Base-by-base conservation (phyloP, 1,140 invertebrate genomes). In the Atta texana region DNA sequence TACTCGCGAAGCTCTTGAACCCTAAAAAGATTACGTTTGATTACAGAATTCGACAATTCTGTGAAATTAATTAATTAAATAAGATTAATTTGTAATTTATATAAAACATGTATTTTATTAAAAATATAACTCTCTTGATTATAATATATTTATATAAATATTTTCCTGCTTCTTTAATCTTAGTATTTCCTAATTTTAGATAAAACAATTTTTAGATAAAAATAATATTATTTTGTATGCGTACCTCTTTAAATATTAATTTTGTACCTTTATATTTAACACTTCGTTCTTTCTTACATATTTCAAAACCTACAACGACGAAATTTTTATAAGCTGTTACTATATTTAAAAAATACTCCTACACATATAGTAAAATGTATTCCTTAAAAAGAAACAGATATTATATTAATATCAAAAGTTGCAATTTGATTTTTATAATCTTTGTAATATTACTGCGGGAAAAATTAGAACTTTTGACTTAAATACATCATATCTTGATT, bases 401-500 rank as follows among this genome's bases (percentile, higher is more conserved):
- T 24, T 16, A 53, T 6, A 39, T 12, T 10, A 18, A 39, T 16
- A 3, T 31, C 6, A 24, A 39, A 39, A n/a, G n/a, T 76, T 0
- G 21, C 12, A 39, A 31, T 28, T 24, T 18, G 34, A n/a, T 24
- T 68, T 80, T 53, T n/a, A 68, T 1, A n/a, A 1, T 69, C 6
- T 6, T 24, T 0, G 0, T 16, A 16, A 31, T 34, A 1, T 3
- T 5, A 7, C 57, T 81, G 8, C 2, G 55, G 39, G 18, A 31
- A 80, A 34, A 4, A 24, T 28, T 44, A 12, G 8, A 18, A 59
- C 49, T 57, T 44, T 81, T n/a, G 49, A 80, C 53, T 71, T n/a
- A 8, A 18, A 8, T 5, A 6, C 14, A 24, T 28, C 18, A 72
- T 72, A 82, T 28, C 6, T 1, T 4, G 39, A 74, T 21, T 2